phyloP scores from a whole-genome alignment of 2,113 vertebrate genomes.

The Lagopus muta region DNA sequence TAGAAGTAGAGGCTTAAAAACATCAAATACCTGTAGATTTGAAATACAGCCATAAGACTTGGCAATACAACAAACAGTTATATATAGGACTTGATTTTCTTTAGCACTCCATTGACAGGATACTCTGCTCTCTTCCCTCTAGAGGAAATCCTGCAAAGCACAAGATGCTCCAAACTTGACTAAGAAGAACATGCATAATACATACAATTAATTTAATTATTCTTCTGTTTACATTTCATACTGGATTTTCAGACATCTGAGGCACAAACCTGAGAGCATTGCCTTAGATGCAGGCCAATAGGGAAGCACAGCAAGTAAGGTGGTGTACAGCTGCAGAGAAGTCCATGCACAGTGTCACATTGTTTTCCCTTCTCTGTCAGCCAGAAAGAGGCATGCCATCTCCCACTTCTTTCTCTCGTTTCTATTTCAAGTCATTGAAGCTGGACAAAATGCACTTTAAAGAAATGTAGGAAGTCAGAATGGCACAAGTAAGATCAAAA shows the following conservation, averaged over 20 bases:
- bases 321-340: neutral
- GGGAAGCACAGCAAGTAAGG: neutral
- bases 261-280: neutral
- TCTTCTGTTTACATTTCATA: neutral
- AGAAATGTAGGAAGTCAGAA: fast-evolving
- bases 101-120: neutral
- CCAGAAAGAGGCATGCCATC: neutral
- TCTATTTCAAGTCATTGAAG: neutral
- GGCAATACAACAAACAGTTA: neutral
- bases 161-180: neutral
- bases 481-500: neutral
- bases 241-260: neutral
- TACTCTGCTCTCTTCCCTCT: neutral
- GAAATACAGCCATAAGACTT: neutral
- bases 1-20: neutral
- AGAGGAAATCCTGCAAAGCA: neutral
- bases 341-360: neutral
- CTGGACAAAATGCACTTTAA: neutral
- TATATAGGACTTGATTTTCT: neutral
- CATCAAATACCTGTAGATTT: neutral
- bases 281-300: neutral
- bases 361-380: neutral
- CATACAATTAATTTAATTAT: neutral
- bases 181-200: neutral
- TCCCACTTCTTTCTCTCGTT: neutral